These are phyloP conservation scores for Fragum whitleyi DNA, from an alignment of 2,888 invertebrate genomes.

Conservation along the genomic window DNA sequence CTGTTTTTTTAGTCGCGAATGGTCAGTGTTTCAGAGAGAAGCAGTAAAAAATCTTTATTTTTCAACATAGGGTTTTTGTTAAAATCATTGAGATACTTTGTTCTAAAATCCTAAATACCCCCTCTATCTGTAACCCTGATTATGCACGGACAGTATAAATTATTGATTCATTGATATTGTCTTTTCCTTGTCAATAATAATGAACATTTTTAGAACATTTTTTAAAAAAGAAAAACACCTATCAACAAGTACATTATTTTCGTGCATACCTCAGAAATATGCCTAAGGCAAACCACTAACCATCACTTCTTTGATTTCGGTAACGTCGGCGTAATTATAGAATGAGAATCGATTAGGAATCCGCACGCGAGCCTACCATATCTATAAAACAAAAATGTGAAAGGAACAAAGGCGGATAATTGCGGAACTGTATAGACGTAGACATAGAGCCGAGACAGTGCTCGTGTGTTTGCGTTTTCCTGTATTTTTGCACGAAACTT, in stretches of 20 bases:
- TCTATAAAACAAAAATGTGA: conserved; percentile 20
- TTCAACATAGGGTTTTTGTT: no score
- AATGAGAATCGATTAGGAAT: conserved; percentile 14
- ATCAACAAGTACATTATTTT: conserved; percentile 9
- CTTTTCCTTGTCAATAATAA: no score
- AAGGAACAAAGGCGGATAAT: conserved; percentile 11
- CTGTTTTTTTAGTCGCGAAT: no score
- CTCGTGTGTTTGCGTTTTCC: conserved; percentile 7
- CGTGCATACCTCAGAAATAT: neutral
- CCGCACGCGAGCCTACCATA: neutral
- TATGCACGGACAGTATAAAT: no score
- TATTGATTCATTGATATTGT: no score
- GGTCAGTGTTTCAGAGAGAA: no score
- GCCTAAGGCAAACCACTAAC: neutral
- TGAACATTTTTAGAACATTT: no score
- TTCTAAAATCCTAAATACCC: no score
- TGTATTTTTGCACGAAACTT: neutral
- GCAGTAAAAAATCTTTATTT: no score
- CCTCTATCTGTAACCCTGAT: no score
- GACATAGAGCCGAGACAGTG: conserved; percentile 17
- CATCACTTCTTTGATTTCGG: neutral
- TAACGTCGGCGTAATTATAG: conserved; percentile 1
- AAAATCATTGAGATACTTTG: no score
- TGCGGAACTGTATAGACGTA: conserved; percentile 12
- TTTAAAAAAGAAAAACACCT: neutral